Percentiles rank a stretch among this genome's conserved stretches.
These are phyloP conservation scores for Synanthedon formicaeformis DNA, from an alignment of 2,888 invertebrate genomes.

Conservation along the genomic window DNA sequence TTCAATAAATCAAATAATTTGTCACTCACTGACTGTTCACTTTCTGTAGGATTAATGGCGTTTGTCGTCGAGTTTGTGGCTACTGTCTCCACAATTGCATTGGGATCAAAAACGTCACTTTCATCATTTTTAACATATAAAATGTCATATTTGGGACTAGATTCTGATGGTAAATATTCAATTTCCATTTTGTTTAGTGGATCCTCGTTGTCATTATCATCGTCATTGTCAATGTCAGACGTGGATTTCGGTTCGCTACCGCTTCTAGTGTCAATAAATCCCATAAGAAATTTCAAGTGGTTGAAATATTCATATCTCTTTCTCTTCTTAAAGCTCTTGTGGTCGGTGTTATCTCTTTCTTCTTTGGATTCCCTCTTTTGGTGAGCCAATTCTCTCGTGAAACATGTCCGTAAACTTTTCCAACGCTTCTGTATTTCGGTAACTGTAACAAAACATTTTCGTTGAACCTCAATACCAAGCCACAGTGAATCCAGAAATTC, in stretches of 20 bases:
- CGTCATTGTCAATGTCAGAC: background rate
- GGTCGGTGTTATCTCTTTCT: background rate
- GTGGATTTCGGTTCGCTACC: background rate
- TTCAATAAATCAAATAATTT: constrained; percentile 21
- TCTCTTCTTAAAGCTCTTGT: background rate
- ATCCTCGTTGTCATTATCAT: background rate
- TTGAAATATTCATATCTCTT: background rate
- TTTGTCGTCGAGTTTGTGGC: background rate
- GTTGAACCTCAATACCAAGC: too few species aligned
- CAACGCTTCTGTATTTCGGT: constrained; percentile 16
- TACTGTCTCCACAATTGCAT: background rate
- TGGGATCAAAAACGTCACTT: background rate
- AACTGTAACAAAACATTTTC: background rate
- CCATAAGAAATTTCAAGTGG: background rate
- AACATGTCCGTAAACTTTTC: constrained; percentile 42
- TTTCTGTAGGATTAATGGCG: background rate
- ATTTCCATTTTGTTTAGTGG: background rate
- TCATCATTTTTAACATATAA: background rate
- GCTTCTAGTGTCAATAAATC: background rate
- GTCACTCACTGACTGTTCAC: background rate
- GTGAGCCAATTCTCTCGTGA: constrained; percentile 26
- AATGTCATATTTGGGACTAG: too few species aligned
- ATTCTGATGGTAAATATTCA: too few species aligned
- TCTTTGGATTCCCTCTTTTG: background rate
- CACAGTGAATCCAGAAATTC: too few species aligned